Conservation (phyloP, 2,113 vertebrate genomes). For the Pygoscelis antarcticus region DNA sequence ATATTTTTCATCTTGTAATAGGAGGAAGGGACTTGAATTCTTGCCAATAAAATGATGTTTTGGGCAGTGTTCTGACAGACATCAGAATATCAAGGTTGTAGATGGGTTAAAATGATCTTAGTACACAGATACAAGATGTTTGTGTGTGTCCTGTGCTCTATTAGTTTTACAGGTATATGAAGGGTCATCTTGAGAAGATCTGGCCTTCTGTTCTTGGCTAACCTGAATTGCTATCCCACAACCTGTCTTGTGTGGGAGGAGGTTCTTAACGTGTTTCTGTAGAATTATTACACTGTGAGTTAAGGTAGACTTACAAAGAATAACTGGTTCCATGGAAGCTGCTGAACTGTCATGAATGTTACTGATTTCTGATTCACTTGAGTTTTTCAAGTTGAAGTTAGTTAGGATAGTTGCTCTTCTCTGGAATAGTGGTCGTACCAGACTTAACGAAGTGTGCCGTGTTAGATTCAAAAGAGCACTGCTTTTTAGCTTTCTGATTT, state of each 20-base stretch:
- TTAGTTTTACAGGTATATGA: not conserved
- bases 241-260: not conserved
- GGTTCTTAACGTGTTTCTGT: not conserved
- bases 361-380: not conserved
- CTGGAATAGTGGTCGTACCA: not conserved
- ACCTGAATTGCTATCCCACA: not conserved
- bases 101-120: not conserved
- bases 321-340: not conserved
- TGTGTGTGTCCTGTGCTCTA: not conserved
- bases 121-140: not conserved
- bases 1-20: not conserved
- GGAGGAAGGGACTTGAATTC: not conserved
- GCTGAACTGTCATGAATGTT: not conserved
- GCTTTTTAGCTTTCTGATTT: not conserved
- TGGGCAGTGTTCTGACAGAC: not conserved
- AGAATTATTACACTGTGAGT: not conserved
- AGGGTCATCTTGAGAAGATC: not conserved
- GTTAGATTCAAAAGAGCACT: not conserved
- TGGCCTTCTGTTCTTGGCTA: not conserved
- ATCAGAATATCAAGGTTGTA: not conserved
- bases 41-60: not conserved
- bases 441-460: not conserved
- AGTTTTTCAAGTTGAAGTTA: not conserved
- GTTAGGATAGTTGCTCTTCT: not conserved
- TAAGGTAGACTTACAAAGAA: not conserved